Base-by-base conservation (phyloP, 1,140 invertebrate genomes). In the Apis laboriosa region DNA sequence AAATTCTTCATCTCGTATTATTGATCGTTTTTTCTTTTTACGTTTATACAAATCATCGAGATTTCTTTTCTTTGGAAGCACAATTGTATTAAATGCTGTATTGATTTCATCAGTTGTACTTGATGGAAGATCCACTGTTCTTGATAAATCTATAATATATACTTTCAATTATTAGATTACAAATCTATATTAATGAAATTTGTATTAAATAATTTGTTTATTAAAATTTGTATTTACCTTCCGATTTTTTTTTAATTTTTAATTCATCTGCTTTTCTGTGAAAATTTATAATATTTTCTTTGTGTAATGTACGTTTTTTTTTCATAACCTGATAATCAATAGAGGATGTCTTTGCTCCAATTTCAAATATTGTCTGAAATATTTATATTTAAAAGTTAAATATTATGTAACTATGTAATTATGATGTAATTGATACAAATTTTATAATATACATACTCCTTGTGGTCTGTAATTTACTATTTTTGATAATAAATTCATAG, bases 311-410 rank as follows among this genome's bases (percentile, higher is more conserved):
- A 72, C 97, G 95, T 92, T 97, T 97, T 19, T 95, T 93, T 92
- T 97, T 97, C 97, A 97, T 97, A 0, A 96, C 95, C 73, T 95
- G 87, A 87, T 96, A 96, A 90, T 96, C 96, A 2, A 95, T 94
- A 0, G 97, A 97, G 84, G 98, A 97, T 77, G 96, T 96, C 79
- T 97, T 97, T 11, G 96, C 95, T 78, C 97, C 97, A 51, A 99
- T 95, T 94, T 99, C 99, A 94, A 99, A 98, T 89, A 99, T 97
- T 15, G 98, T 99, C 98, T 99, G 90, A 86, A 70, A 89, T 86
- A 85, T 87, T 74, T 34, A 17, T 55, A 83, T 24, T 55, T 53
- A 68, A 34, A 66, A 64, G 63, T 9, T 21, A 13, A 51, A 28
- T 24, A 90, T 74, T 87, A 83, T 84, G 28, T 84, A 43, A 43